Conservation (phyloP, 2,113 vertebrate species). For the Cricetomys ansorgei region DNA sequence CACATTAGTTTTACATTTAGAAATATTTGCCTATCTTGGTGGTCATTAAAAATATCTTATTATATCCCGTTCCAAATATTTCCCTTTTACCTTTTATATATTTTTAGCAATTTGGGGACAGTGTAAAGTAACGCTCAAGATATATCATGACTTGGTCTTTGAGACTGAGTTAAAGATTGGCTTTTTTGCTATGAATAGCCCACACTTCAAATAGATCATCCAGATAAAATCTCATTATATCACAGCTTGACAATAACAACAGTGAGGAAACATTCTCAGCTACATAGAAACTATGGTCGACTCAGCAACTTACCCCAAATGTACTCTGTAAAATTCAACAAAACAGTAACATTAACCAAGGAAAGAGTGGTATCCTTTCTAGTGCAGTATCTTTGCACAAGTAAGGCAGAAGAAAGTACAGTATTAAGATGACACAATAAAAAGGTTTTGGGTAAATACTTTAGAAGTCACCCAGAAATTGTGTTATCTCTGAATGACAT, state of each 20-base stretch:
- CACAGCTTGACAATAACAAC: neutral
- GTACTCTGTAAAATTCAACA: neutral
- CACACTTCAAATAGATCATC: neutral
- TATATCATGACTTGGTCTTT: neutral
- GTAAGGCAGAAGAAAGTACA: neutral
- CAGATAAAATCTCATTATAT: neutral
- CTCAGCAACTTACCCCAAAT: neutral
- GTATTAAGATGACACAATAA: slow-evolving; percentile 25
- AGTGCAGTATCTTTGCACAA: neutral
- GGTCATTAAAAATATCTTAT: slow-evolving; percentile 2
- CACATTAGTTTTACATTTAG: neutral
- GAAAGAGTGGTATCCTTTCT: neutral
- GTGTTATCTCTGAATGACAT: neutral
- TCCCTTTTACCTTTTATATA: neutral
- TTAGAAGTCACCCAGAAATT: slow-evolving; percentile 16
- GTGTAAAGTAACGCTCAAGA: neutral
- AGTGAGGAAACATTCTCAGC: neutral
- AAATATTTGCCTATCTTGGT: neutral
- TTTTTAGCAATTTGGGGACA: neutral
- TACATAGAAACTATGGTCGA: neutral
- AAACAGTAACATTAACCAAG: slow-evolving; percentile 1
- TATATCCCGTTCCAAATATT: slow-evolving; percentile 7
- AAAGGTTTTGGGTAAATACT: neutral
- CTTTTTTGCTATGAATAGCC: neutral
- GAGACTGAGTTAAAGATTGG: neutral